Percentiles rank a stretch among this genome's conserved stretches.
Conservation (phyloP, 1,140 invertebrate species). For the Geopemphigus sp. region DNA sequence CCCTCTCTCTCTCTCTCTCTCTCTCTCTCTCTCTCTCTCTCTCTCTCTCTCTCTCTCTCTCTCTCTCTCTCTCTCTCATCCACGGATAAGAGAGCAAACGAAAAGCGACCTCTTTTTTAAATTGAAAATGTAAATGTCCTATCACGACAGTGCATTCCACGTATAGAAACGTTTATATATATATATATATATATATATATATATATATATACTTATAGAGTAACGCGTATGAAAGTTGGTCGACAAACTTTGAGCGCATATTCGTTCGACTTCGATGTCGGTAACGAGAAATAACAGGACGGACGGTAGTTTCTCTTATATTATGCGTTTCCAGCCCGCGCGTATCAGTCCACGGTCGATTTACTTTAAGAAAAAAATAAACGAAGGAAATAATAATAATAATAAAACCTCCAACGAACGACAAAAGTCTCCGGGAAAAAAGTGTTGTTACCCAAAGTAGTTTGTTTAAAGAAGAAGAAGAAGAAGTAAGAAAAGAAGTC, state of each 20-base stretch:
- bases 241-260: constrained; percentile 11
- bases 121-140: constrained; percentile 24
- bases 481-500: too few relatives aligned
- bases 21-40: too few relatives aligned
- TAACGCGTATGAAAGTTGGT: background rate
- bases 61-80: too few relatives aligned
- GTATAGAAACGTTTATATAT: background rate
- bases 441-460: constrained; percentile 14
- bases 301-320: background rate
- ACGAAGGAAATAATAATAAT: too few relatives aligned
- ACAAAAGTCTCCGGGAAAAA: constrained; percentile 1
- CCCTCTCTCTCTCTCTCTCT: too few relatives aligned
- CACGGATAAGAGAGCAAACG: background rate
- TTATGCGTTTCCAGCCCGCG: too few relatives aligned
- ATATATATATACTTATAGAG: background rate
- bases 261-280: background rate
- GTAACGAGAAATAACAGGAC: background rate
- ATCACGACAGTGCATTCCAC: background rate
- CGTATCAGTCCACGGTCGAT: background rate
- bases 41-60: too few relatives aligned
- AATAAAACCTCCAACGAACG: background rate
- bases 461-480: constrained; percentile 5
- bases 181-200: background rate
- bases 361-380: constrained; percentile 11
- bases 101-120: background rate